Base-by-base conservation (phyloP, 2,888 invertebrate species). In the Chrysodeixis includens region DNA sequence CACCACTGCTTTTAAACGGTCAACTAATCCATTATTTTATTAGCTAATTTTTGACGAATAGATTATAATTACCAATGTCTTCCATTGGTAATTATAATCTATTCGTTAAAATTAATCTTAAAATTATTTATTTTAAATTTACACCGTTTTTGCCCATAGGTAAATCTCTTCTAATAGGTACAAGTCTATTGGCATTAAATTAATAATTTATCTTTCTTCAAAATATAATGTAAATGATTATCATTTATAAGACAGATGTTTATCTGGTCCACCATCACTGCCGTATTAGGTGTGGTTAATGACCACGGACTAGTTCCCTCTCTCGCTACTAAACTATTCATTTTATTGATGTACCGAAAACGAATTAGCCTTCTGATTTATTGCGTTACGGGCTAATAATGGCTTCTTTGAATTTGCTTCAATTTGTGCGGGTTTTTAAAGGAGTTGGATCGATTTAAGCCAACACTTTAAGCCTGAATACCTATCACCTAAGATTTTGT, bases 331-430 rank as follows among this genome's bases (percentile, higher is more conserved):
- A 16, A 52, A 30, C 54, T 35, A 40, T 49, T 46, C 9, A 26
- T 49, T 16, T 55, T 49, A 49, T 62, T 30, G 54, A 68, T 40
- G 30, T 59, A 22, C 52, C 65, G 69, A 66, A 64, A 71, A 71
- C 72, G 70, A 69, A 75, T 78, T 74, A 63, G 1, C 12, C 26
- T 66, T 65, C 73, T 69, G 73, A 78, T 81, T 79, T 66, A 49
- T 56, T 51, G 61, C 22, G 18, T 69, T 67, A 60, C 53, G 52
- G 61, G 2, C 62, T 30, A 22, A 30, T 10, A 40, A 62, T 49
- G n/a, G 53, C 55, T 51, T 55, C 35, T 49, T 49, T 18, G 10
- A 9, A 56, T 70, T 65, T 46, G 10, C 56, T 54, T 51, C 58
- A 64, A 77, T 74, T 78, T 74, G 44, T 58, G 26, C 8, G 44